These are phyloP conservation scores for Iguana delicatissima DNA, from an alignment of 2,797 vertebrate genomes.

Conservation along the genomic window DNA sequence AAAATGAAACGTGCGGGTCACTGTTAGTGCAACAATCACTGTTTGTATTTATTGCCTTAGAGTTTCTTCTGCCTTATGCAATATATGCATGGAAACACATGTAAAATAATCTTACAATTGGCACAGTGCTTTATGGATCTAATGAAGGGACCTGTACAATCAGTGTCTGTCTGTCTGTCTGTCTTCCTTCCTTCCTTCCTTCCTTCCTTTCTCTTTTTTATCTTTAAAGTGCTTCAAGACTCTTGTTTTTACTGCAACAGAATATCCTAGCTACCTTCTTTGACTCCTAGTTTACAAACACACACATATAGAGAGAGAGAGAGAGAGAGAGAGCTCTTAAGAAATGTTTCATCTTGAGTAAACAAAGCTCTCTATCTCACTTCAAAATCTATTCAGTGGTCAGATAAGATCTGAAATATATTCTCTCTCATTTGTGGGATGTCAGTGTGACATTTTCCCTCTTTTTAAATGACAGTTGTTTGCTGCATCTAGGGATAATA, in stretches of 20 bases:
- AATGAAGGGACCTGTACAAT: not conserved
- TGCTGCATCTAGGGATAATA: slow-evolving; percentile 5
- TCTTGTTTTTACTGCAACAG: not conserved
- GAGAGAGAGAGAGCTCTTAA: not conserved
- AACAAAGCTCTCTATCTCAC: slow-evolving; percentile 6
- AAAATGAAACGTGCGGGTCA: not conserved
- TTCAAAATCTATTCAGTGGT: slow-evolving; percentile 4
- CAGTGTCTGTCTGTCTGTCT: no score
- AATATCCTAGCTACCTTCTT: not conserved
- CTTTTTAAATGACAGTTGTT: not conserved
- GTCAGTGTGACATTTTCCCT: not conserved
- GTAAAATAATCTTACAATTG: not conserved
- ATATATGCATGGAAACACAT: not conserved
- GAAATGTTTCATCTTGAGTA: not conserved
- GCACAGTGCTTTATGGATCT: not conserved
- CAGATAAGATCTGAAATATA: not conserved
- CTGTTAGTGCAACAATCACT: not conserved
- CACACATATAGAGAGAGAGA: not conserved
- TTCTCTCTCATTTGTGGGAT: not conserved
- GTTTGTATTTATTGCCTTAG: not conserved
- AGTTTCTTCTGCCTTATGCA: not conserved
- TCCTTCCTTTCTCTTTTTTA: no score
- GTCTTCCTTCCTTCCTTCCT: no score
- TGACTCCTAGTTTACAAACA: no score
- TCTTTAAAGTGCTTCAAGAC: not conserved